phyloP scores from a whole-genome alignment of 2,797 vertebrate species.

The Poecilia velifera region DNA sequence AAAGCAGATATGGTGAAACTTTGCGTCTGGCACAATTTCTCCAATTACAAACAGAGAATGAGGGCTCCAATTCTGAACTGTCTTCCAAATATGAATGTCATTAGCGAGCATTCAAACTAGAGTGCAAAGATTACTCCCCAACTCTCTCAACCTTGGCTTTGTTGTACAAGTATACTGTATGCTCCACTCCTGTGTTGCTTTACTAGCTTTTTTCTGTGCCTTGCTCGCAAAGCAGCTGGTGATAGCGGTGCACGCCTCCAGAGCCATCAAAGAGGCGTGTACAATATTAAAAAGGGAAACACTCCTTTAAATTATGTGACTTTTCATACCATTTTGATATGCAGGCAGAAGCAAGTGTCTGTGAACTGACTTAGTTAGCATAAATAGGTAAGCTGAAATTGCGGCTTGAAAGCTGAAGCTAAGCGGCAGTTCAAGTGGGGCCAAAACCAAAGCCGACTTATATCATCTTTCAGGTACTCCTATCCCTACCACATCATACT shows the following conservation, averaged over 20 bases:
- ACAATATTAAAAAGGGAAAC: background rate
- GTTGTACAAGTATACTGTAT: background rate
- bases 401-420: background rate
- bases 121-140: background rate
- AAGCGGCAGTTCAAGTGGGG: background rate
- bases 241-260: background rate
- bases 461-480: background rate
- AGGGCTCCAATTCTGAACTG: background rate
- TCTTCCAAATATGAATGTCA: background rate
- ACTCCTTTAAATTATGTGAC: background rate
- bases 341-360: background rate
- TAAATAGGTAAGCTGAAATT: background rate
- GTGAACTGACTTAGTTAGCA: background rate
- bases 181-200: background rate
- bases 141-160: background rate
- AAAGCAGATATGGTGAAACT: background rate
- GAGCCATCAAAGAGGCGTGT: background rate
- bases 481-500: background rate
- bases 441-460: background rate
- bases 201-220: background rate
- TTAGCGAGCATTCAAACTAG: background rate
- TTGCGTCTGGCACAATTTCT: background rate
- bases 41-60: background rate
- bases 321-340: background rate
- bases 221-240: background rate